Evolutionary conservation across 2,797 vertebrate genomes (phyloP), one percentile per base, ranked within the genome.

Genomic region (Smutsia gigantea): DNA sequence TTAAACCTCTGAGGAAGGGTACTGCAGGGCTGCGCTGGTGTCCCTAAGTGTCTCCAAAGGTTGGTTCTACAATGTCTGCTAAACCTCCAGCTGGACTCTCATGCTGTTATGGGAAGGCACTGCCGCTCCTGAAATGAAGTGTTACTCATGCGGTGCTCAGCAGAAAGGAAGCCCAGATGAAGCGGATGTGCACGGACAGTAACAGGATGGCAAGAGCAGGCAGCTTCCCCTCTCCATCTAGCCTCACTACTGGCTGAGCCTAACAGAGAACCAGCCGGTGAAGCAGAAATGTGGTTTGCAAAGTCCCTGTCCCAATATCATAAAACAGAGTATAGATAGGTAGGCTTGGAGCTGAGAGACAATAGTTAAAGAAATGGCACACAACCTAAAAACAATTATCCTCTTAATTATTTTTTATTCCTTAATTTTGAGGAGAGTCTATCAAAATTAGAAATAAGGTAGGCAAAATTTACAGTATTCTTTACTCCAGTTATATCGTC

Each of bases 351-450:
- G 17, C 27, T 23, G 42, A 87, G 19, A 88, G 42, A 77, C 21
- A 92, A 39, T 37, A 78, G 3, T 14, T 75, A 79, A 81, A 77
- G 37, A 74, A 81, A 5, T 71, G 10, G 7, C 17, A 59, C 5
- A 77, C 1, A 68, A 46, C 51, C 27, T 19, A 23, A 51, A 46
- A 91, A 85, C 49, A 31, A 34, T 23, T 49, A 25, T 34, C 8
- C 93, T 61, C 68, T 39, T 14, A 53, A 49, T 15, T 61, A 77
- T 31, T 89, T 66, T 63, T 84, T 75, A 57, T 68, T 85, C 66
- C 46, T 89, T 89, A 74, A 93, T 90, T 92, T 93, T 86, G 57
- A 97, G 25, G 31, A n/a, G 5, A 86, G 61, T 91, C 90, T 53
- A 57, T 79, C 9, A 57, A 87, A 94, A 92, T 87, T 27, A 59